Evolutionary conservation across 2,888 invertebrate species (phyloP).

Genomic region (Luperina nickerlii): DNA sequence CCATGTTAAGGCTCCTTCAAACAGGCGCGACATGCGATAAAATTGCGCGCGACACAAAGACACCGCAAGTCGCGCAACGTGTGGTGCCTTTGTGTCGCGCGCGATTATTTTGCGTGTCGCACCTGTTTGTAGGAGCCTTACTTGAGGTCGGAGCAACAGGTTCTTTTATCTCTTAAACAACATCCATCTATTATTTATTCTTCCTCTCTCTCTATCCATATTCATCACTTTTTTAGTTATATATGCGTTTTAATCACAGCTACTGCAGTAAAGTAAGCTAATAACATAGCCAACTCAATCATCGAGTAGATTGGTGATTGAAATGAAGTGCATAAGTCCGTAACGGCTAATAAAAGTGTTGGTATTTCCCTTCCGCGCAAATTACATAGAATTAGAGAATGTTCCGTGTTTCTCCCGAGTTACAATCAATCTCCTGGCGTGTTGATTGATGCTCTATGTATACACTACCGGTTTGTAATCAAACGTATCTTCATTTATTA

Average conservation of each 20-base stretch:
- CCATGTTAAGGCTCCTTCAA: not conserved
- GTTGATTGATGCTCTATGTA: constrained; percentile 35
- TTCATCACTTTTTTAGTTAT: not conserved
- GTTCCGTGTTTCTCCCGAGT: constrained; percentile 62
- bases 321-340: constrained; percentile 32
- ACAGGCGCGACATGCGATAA: no score
- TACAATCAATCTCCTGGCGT: constrained; percentile 57
- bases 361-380: constrained; percentile 42
- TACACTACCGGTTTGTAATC: constrained; percentile 34
- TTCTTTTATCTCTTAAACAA: not conserved
- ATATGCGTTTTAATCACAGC: not conserved
- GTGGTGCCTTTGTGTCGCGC: no score
- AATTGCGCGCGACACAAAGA: no score
- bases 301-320: constrained; percentile 1
- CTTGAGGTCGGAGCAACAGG: not conserved
- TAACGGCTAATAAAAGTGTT: constrained; percentile 34
- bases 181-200: not conserved
- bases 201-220: not conserved
- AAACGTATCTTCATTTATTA: not conserved
- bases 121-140: no score
- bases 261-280: not conserved
- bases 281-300: not conserved
- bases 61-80: no score
- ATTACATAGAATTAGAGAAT: constrained; percentile 55
- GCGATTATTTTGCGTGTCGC: no score